These are phyloP conservation scores for Antennarius striatus DNA, from an alignment of 2,113 vertebrate species.

Conservation along the genomic window DNA sequence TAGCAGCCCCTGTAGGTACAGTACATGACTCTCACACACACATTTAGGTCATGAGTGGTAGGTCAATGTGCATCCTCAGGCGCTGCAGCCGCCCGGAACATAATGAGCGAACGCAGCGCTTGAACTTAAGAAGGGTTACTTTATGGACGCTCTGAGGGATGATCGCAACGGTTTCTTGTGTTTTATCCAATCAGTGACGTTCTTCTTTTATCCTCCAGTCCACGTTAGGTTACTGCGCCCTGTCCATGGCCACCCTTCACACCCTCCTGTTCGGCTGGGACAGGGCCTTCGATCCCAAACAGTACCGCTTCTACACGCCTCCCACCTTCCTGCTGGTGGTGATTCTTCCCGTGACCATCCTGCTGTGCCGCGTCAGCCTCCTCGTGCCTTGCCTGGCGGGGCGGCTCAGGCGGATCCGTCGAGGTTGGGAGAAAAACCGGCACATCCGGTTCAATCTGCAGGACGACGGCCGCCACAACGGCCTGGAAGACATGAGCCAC, in stretches of 20 bases:
- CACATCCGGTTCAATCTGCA: constrained; percentile 67
- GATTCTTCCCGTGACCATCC: constrained; percentile 80
- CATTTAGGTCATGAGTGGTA: constrained; percentile 29
- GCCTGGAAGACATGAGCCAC: constrained; percentile 63
- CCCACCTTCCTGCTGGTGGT: constrained; percentile 89
- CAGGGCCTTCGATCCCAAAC: constrained; percentile 81
- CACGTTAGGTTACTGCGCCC: constrained; percentile 85
- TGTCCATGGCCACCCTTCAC: constrained; percentile 87
- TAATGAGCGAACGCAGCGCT: constrained; percentile 16
- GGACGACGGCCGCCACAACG: constrained; percentile 31
- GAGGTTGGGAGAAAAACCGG: constrained; percentile 87
- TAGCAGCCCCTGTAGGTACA: constrained; percentile 4
- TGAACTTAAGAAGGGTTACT: background rate
- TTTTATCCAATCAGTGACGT: background rate
- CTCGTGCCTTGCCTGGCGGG: constrained; percentile 81
- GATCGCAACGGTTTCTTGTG: background rate
- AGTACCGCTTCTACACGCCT: constrained; percentile 90
- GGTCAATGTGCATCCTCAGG: constrained; percentile 42
- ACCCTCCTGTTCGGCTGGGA: constrained; percentile 88
- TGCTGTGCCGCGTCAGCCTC: constrained; percentile 83
- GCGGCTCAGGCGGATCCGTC: constrained; percentile 85
- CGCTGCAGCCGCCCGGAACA: constrained; percentile 8
- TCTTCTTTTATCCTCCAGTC: constrained; percentile 78
- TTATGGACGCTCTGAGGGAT: background rate
- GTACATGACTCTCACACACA: background rate